phyloP scores from a whole-genome alignment of 1,140 invertebrate genomes.

The Dendroctonus ponderosae region DNA sequence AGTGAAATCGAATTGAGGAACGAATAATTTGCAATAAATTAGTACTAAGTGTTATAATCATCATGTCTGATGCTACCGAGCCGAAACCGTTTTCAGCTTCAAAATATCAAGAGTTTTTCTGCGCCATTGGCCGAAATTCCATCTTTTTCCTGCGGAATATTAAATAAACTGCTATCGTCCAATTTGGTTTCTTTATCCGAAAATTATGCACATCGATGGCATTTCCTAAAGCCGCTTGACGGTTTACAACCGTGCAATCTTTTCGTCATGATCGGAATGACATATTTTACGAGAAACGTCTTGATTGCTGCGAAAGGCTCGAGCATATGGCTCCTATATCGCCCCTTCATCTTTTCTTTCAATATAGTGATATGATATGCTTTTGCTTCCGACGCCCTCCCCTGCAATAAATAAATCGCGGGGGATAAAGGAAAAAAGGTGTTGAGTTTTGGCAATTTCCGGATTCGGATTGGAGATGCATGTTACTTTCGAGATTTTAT shows the following conservation, averaged over 20 bases:
- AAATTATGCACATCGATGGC: constrained; percentile 13
- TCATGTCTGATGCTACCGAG: too few relatives aligned
- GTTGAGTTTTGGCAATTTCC: constrained; percentile 15
- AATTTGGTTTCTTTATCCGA: not conserved
- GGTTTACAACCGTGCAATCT: constrained; percentile 13
- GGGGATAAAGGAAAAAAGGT: constrained; percentile 15
- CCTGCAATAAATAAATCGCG: constrained; percentile 20
- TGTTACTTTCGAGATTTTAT: too few relatives aligned
- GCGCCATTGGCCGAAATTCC: too few relatives aligned
- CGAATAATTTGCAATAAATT: too few relatives aligned
- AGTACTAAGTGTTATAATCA: too few relatives aligned
- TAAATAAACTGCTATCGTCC: too few relatives aligned
- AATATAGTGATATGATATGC: constrained; percentile 20
- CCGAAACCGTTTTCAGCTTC: too few relatives aligned
- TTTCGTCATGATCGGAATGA: constrained; percentile 16
- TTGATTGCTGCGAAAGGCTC: constrained; percentile 16
- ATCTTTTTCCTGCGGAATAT: too few relatives aligned
- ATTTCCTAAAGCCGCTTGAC: not conserved
- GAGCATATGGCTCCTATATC: constrained; percentile 14
- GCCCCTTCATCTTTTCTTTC: constrained; percentile 20
- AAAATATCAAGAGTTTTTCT: too few relatives aligned
- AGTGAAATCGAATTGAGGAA: too few relatives aligned
- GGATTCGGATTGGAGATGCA: not conserved
- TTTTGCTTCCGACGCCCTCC: constrained; percentile 11
- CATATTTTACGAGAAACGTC: constrained; percentile 17